Percentiles rank a stretch among this genome's conserved stretches.
phyloP scores from a whole-genome alignment of 2,888 invertebrate genomes.

The Machimus atricapillus region DNA sequence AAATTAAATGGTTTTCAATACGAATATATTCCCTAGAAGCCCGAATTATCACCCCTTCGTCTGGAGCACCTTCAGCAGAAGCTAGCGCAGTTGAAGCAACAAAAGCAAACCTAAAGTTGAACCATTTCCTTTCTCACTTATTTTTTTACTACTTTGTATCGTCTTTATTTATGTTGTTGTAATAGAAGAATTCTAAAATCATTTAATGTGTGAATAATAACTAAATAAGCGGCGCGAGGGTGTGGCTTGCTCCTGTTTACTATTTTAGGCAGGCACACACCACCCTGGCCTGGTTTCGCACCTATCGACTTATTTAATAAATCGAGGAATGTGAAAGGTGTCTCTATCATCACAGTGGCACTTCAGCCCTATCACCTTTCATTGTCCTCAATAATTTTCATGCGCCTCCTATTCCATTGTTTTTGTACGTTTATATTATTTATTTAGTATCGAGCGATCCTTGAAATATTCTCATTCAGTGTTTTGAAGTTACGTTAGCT shows the following conservation, averaged over 20 bases:
- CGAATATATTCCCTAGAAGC: constrained; percentile 52
- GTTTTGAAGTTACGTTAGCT: not conserved
- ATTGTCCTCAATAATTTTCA: not conserved
- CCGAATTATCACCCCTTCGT: constrained; percentile 61
- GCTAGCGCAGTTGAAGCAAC: constrained; percentile 61
- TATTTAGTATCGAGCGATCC: not conserved
- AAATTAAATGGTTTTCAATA: not conserved
- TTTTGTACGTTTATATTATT: not conserved
- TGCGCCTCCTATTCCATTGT: constrained; percentile 18
- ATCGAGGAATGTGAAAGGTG: not conserved
- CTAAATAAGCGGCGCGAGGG: not conserved
- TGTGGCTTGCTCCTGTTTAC: not conserved
- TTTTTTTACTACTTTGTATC: not conserved
- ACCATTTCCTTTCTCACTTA: not conserved
- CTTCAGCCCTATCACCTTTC: not conserved
- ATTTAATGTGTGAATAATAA: not conserved
- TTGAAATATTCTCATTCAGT: constrained; percentile 6
- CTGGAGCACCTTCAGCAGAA: constrained; percentile 62
- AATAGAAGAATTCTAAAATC: not conserved
- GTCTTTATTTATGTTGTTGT: constrained; percentile 14
- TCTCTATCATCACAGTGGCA: not conserved
- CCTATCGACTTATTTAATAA: not conserved
- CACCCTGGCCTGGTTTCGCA: not conserved
- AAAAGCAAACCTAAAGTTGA: constrained; percentile 52
- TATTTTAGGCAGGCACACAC: not conserved